Evolutionary conservation across 2,113 vertebrate genomes (phyloP), one percentile per base, ranked within the genome.

Genomic region (Alosa alosa): DNA sequence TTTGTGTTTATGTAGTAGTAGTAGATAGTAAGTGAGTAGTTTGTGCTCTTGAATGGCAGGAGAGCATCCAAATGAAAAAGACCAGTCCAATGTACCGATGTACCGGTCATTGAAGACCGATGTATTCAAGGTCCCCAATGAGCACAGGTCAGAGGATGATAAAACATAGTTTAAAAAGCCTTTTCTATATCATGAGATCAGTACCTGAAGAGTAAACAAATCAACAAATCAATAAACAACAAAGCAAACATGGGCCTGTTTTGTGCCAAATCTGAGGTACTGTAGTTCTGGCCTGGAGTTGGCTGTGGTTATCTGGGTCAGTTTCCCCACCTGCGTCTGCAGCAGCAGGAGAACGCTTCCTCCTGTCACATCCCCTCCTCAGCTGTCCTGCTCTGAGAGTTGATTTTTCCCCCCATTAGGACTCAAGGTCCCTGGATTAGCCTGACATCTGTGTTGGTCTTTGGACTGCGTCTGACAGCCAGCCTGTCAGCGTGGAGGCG

Each of bases 391-490:
- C 25, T 25, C n/a, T 7, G 10, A 5, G 36, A 36, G 72, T 78
- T 41, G 39, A 41, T 78, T 78, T 78, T 78, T 44, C 2, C 2
- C 31, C 68, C 17, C 72, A 78, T 78, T 39, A 78, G 31, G 72
- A 78, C 72, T 36, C 11, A 25, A 72, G 50, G 18, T 60, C 4
- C 39, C 13, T 31, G 72, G 15, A 78, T 78, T 39, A 78, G 72
- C 15, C 72, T 78, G 72, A 78, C 72, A 78, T 78, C 25, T 78
- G 72, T 78, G 72, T 78, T 78, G 39, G 72, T 39, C 72, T 39
- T 78, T 15, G 2, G 72, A 17, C 72, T 0, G 25, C 13, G 8
- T 39, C 31, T 75, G 68, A 36, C 68, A 39, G 68, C 31, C 72
- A 6, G 72, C 72, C 72, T 17, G 25, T 31, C 64, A 1, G 36